These are phyloP conservation scores for Tangara arthus DNA, from an alignment of 2,797 vertebrate genomes.

Conservation along the genomic window DNA sequence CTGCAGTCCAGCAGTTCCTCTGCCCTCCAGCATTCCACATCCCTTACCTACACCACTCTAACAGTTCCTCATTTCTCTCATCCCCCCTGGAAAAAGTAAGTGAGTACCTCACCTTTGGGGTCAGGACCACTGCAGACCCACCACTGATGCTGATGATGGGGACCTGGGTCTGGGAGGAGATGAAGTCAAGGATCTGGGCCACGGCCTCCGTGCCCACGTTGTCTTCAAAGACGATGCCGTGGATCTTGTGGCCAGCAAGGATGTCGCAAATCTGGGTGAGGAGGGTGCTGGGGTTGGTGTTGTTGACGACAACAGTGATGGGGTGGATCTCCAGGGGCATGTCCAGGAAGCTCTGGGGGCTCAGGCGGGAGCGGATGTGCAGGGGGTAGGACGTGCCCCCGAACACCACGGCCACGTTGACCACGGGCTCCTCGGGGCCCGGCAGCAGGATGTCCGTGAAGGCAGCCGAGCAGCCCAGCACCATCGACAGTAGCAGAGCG, in stretches of 20 bases:
- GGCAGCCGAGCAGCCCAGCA: constrained; percentile 74
- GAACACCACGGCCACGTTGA: constrained; percentile 94
- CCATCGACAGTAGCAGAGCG: constrained; percentile 69
- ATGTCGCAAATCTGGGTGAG: constrained; percentile 91
- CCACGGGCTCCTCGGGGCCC: constrained; percentile 74
- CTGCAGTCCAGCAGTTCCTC: background rate
- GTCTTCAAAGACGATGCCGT: constrained; percentile 94
- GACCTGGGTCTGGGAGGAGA: constrained; percentile 91
- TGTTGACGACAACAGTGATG: constrained; percentile 91
- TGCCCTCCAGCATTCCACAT: background rate
- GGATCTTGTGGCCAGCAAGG: constrained; percentile 86
- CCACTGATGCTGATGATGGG: constrained; percentile 96
- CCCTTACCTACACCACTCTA: background rate
- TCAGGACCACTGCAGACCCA: constrained; percentile 91
- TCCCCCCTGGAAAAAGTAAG: background rate
- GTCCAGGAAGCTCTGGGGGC: constrained; percentile 92
- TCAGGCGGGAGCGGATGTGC: constrained; percentile 87
- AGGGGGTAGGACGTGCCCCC: constrained; percentile 86
- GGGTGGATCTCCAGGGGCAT: constrained; percentile 94
- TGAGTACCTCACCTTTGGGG: constrained; percentile 86
- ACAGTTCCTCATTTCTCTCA: background rate
- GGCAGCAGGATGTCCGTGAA: constrained; percentile 66
- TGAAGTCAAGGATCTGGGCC: constrained; percentile 95
- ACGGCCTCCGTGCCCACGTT: constrained; percentile 93
- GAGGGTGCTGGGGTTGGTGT: constrained; percentile 92